phyloP scores from a whole-genome alignment of 2,888 invertebrate genomes.

The Xestoiulus laeticollis region DNA sequence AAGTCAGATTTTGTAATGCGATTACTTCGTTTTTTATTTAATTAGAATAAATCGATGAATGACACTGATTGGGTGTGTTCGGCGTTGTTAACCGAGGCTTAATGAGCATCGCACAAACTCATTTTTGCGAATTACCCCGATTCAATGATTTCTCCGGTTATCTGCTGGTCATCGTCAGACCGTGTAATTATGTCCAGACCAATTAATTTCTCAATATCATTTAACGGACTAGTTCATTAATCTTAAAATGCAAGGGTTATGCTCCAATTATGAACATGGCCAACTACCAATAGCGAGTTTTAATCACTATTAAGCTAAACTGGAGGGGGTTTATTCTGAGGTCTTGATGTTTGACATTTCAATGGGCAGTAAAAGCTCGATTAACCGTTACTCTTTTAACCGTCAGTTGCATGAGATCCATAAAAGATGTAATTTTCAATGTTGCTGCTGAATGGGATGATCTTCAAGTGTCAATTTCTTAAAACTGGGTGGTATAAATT shows the following conservation, averaged over 20 bases:
- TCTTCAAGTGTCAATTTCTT: too few species aligned
- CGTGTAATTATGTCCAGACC: constrained; percentile 8
- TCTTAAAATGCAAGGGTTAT: neutral
- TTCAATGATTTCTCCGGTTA: neutral
- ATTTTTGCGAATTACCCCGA: neutral
- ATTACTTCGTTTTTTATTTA: constrained; percentile 8
- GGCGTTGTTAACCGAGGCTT: neutral
- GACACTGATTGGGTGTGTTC: neutral
- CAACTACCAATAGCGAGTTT: too few species aligned
- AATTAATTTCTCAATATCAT: constrained; percentile 34
- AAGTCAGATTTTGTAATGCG: constrained; percentile 27
- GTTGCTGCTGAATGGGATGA: too few species aligned
- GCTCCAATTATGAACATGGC: neutral
- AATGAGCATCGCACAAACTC: neutral
- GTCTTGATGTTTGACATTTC: too few species aligned
- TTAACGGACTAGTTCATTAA: neutral
- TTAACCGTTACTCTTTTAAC: too few species aligned
- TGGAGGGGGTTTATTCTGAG: too few species aligned
- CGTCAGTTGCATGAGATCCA: too few species aligned
- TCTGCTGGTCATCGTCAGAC: constrained; percentile 6
- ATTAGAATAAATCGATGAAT: constrained; percentile 5
- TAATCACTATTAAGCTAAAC: too few species aligned
- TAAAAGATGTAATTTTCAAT: too few species aligned
- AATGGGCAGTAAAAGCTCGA: too few species aligned
- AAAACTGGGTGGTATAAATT: too few species aligned